phyloP scores from a whole-genome alignment of 1,140 invertebrate species.

The Neodiprion pinetum region DNA sequence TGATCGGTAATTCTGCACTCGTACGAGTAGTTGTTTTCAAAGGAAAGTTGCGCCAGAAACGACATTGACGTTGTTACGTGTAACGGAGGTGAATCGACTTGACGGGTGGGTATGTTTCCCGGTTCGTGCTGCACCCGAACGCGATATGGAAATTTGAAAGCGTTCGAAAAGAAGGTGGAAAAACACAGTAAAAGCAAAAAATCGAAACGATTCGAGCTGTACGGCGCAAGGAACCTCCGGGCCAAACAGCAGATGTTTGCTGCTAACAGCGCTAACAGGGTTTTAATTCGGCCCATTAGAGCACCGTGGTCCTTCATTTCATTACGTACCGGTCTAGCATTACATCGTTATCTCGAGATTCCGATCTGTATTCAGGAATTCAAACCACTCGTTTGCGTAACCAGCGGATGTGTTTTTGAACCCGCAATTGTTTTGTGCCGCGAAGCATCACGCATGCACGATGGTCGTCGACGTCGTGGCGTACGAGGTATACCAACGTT shows the following conservation, averaged over 20 bases:
- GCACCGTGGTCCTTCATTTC: constrained; percentile 4
- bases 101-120: too few relatives aligned
- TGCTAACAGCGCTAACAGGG: constrained; percentile 9
- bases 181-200: constrained; percentile 12
- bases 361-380: constrained; percentile 29
- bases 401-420: constrained; percentile 38
- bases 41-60: too few relatives aligned
- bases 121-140: too few relatives aligned
- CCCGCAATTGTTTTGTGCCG: constrained; percentile 41
- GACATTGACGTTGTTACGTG: too few relatives aligned
- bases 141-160: not conserved
- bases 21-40: too few relatives aligned
- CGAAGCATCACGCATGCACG: constrained; percentile 34
- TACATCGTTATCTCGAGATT: constrained; percentile 27
- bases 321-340: constrained; percentile 9
- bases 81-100: too few relatives aligned
- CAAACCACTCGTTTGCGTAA: not conserved
- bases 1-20: too few relatives aligned
- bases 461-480: not conserved
- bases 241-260: constrained; percentile 3
- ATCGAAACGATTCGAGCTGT: not conserved
- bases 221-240: not conserved
- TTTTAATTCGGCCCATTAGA: constrained; percentile 14
- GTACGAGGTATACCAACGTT: not conserved
- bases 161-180: constrained; percentile 1